Percentiles rank a stretch among this genome's conserved stretches.
Evolutionary conservation across 2,113 vertebrate species (phyloP).

Genomic region (Naja naja): DNA sequence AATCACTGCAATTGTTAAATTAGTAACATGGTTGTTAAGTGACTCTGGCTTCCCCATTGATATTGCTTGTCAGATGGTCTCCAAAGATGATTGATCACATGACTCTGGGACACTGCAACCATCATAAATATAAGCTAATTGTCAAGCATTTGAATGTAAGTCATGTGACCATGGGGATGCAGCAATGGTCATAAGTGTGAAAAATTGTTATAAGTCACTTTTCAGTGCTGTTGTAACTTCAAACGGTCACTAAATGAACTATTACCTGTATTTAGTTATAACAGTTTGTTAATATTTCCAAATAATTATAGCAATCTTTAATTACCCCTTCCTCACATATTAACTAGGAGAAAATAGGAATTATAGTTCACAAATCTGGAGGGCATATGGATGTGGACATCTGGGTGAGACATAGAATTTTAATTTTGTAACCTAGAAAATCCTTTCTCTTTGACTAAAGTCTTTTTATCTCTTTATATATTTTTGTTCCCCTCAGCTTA

Average conservation of each 20-base stretch:
- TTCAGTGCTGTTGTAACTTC: not conserved
- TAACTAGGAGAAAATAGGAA: not conserved
- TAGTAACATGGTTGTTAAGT: not conserved
- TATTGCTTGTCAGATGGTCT: not conserved
- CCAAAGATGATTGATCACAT: not conserved
- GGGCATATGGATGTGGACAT: not conserved
- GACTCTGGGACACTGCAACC: not conserved
- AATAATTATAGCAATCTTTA: not conserved
- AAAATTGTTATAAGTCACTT: not conserved
- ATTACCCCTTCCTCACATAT: not conserved
- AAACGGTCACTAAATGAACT: not conserved
- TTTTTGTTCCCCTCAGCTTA: slow-evolving; percentile 74
- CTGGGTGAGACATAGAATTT: not conserved
- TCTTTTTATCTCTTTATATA: slow-evolving; percentile 6
- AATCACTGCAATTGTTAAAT: not conserved
- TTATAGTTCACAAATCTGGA: not conserved
- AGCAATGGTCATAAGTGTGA: not conserved
- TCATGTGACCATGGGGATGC: not conserved
- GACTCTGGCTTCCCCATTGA: not conserved
- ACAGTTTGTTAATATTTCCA: not conserved
- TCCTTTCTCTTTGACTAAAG: slow-evolving; percentile 5
- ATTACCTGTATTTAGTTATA: not conserved
- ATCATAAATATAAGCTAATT: not conserved
- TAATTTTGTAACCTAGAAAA: not conserved
- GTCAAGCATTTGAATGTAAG: not conserved